Base-by-base conservation (phyloP, 2,797 vertebrate genomes). In the Buphagus erythrorhynchus region DNA sequence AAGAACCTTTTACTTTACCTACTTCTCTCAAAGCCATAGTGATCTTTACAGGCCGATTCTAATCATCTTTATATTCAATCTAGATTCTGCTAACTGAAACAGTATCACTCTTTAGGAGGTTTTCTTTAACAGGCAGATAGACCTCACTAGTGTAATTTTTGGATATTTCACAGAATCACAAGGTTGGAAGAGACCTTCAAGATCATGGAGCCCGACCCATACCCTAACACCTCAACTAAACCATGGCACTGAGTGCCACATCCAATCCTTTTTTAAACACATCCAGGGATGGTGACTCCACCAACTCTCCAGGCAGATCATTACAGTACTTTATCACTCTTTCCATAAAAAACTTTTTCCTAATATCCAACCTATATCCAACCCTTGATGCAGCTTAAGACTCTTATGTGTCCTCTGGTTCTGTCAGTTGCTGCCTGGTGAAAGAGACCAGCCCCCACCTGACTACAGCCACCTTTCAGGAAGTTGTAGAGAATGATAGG, bases 31-130 rank as follows among this genome's bases (percentile, higher is more conserved):
- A 78, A 78, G 73, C 66, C 62, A 45, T 83, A 65, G 74, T 83
- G 69, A 68, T 95, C 75, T 85, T 82, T 67, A 92, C 93, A 92
- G 87, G 87, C 68, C 68, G 72, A 3, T 95, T 93, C 77, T 82
- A 87, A 81, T 55, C 15, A 87, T 79, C 63, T 79, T 78, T 68
- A 24, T 75, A 83, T 46, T 11, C 62, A 72, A 54, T 24, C 28
- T 78, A 58, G 59, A 67, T 83, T 86, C 81, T 68, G 33, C 49
- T 74, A 45, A 65, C 29, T 74, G 68, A 90, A 83, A 51, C 33
- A 36, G 7, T 11, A 6, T 48, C 21, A 66, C 4, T 22, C 16
- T 90, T 77, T 57, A 86, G 59, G 63, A 80, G 24, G 15, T 80
- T 91, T 90, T 63, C 38, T 93, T 80, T 58, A 63, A 51, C 14